phyloP scores from a whole-genome alignment of 2,888 invertebrate species.

The Stenolophus ochropezus region DNA sequence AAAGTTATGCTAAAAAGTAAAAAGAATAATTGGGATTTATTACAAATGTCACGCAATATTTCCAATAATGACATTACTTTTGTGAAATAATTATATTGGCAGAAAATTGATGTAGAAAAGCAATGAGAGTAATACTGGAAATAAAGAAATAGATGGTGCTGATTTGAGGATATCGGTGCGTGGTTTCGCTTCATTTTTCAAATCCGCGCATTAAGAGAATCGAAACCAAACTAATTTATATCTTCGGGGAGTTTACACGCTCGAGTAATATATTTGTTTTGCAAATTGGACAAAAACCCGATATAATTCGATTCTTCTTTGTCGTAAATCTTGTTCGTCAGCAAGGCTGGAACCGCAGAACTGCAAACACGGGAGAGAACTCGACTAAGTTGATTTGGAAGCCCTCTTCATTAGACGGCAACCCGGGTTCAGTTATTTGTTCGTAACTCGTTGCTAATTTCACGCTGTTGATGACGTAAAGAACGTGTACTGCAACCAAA shows the following conservation, averaged over 20 bases:
- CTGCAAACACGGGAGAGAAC: constrained; percentile 57
- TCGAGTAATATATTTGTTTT: constrained; percentile 54
- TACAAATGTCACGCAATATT: too few relatives aligned
- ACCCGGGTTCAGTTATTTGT: constrained; percentile 56
- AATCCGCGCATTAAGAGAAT: constrained; percentile 2
- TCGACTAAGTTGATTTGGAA: constrained; percentile 57
- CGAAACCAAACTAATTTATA: constrained; percentile 19
- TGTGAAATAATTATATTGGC: too few relatives aligned
- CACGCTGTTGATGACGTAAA: constrained; percentile 59
- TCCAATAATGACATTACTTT: too few relatives aligned
- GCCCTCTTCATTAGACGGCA: constrained; percentile 56
- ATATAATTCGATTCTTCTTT: constrained; percentile 56
- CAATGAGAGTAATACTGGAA: too few relatives aligned
- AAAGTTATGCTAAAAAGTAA: too few relatives aligned
- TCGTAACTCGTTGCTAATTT: constrained; percentile 59
- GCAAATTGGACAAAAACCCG: constrained; percentile 51
- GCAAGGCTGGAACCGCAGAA: constrained; percentile 42
- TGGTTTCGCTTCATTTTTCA: constrained; percentile 2
- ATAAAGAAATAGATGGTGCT: neutral
- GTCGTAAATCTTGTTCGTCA: constrained; percentile 56
- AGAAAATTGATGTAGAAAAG: too few relatives aligned
- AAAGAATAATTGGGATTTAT: too few relatives aligned
- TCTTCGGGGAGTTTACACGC: constrained; percentile 32
- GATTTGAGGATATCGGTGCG: neutral
- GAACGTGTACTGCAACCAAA: constrained; percentile 55